Conservation (phyloP, 2,888 invertebrate genomes). For the Calliopum simillimum region DNA sequence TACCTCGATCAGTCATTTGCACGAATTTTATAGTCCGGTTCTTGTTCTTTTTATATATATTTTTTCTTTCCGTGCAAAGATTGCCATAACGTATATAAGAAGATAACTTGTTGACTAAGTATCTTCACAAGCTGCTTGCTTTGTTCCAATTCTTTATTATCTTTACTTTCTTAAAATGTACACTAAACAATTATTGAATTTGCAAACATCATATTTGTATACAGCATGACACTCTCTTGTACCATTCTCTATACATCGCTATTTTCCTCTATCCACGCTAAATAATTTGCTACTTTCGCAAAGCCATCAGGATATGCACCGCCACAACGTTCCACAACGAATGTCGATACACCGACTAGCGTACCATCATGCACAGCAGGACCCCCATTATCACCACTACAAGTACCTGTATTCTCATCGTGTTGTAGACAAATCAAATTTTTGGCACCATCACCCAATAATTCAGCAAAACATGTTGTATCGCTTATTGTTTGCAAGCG, state of each 20-base stretch:
- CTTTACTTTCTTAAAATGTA: no score
- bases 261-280: conserved; percentile 55
- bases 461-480: conserved; percentile 39
- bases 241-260: conserved; percentile 39
- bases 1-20: no score
- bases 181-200: no score
- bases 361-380: conserved; percentile 55
- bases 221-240: no score
- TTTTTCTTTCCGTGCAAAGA: no score
- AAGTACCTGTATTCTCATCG: conserved; percentile 52
- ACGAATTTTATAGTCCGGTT: no score
- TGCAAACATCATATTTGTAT: no score
- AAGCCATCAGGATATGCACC: conserved; percentile 59
- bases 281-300: conserved; percentile 53
- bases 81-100: no score
- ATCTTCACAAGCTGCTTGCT: no score
- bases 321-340: conserved; percentile 54
- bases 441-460: conserved; percentile 39
- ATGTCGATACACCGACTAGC: conserved; percentile 58
- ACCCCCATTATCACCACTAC: conserved; percentile 61
- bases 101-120: no score
- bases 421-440: conserved; percentile 57
- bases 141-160: no score
- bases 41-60: no score
- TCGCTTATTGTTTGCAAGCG: conserved; percentile 49